These are phyloP conservation scores for Dicentrarchus labrax DNA, from an alignment of 2,113 vertebrate genomes.

Conservation along the genomic window DNA sequence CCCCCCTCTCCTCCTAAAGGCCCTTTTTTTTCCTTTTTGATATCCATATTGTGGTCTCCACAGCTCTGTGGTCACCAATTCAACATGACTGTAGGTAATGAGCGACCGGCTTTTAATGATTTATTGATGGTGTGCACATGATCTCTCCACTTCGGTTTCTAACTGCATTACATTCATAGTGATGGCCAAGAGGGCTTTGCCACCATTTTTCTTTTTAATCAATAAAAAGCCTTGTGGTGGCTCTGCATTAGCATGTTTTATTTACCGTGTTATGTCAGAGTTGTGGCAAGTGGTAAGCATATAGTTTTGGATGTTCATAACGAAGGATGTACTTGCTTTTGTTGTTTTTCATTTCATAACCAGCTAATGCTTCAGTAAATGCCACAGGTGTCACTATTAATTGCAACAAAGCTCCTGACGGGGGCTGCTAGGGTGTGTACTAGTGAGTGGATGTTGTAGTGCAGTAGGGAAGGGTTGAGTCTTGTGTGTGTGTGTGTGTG, in stretches of 20 bases:
- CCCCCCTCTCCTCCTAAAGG: not conserved
- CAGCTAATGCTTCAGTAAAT: slow-evolving; percentile 54
- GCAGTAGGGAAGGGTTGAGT: slow-evolving; percentile 29
- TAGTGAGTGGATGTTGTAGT: slow-evolving; percentile 31
- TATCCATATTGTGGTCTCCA: slow-evolving; percentile 24
- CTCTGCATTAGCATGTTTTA: slow-evolving; percentile 18
- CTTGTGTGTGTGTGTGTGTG: slow-evolving; percentile 33
- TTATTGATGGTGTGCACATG: slow-evolving; percentile 33
- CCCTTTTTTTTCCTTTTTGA: slow-evolving; percentile 7
- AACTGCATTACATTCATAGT: slow-evolving; percentile 35
- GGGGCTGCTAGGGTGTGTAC: slow-evolving; percentile 39
- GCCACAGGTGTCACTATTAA: slow-evolving; percentile 41
- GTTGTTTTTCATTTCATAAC: slow-evolving; percentile 34
- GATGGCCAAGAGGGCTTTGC: slow-evolving; percentile 23
- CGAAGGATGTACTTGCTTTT: slow-evolving; percentile 26
- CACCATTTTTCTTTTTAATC: slow-evolving; percentile 37
- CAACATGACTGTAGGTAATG: slow-evolving; percentile 25
- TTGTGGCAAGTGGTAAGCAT: slow-evolving; percentile 8
- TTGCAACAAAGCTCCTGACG: slow-evolving; percentile 43
- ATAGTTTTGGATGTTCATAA: slow-evolving; percentile 42
- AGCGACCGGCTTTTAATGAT: slow-evolving; percentile 37
- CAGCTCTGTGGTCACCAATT: slow-evolving; percentile 10
- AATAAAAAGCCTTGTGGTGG: slow-evolving; percentile 40
- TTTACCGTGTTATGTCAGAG: slow-evolving; percentile 2
- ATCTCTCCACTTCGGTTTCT: slow-evolving; percentile 13